These are phyloP conservation scores for Pecten maximus DNA, from an alignment of 2,888 invertebrate species.

Conservation along the genomic window DNA sequence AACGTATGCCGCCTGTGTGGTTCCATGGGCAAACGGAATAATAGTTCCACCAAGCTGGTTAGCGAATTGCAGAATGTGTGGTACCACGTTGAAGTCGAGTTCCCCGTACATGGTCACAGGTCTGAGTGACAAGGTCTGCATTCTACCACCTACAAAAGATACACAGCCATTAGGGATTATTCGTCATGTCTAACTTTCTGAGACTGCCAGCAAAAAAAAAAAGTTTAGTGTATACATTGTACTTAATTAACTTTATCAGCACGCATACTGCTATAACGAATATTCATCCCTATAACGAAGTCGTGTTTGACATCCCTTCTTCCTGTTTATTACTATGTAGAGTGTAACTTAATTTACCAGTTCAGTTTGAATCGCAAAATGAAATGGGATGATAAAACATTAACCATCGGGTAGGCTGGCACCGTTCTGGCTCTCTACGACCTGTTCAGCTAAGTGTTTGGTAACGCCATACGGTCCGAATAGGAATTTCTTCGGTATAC, in stretches of 20 bases:
- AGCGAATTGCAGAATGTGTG: conserved; percentile 83
- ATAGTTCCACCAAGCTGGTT: conserved; percentile 83
- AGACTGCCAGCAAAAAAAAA: too few relatives aligned
- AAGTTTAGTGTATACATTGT: too few relatives aligned
- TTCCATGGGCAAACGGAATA: conserved; percentile 84
- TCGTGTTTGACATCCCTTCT: too few relatives aligned
- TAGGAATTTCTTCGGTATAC: conserved; percentile 82
- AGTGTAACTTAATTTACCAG: too few relatives aligned
- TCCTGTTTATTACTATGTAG: too few relatives aligned
- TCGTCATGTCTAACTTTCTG: too few relatives aligned
- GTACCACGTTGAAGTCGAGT: conserved; percentile 85
- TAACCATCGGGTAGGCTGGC: conserved; percentile 83
- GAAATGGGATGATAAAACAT: conserved; percentile 33
- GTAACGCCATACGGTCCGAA: conserved; percentile 86
- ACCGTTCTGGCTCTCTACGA: conserved; percentile 85
- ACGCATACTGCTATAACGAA: too few relatives aligned
- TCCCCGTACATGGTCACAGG: conserved; percentile 87
- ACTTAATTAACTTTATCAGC: too few relatives aligned
- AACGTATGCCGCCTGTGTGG: conserved; percentile 80
- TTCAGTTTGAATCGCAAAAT: too few relatives aligned
- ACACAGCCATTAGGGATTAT: too few relatives aligned
- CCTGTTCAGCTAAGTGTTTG: conserved; percentile 85
- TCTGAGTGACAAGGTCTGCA: conserved; percentile 85
- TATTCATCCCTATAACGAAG: too few relatives aligned
- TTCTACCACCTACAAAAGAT: conserved; percentile 57